Conservation (phyloP, 1,140 invertebrate species). For the Scaptomyza pallida region DNA sequence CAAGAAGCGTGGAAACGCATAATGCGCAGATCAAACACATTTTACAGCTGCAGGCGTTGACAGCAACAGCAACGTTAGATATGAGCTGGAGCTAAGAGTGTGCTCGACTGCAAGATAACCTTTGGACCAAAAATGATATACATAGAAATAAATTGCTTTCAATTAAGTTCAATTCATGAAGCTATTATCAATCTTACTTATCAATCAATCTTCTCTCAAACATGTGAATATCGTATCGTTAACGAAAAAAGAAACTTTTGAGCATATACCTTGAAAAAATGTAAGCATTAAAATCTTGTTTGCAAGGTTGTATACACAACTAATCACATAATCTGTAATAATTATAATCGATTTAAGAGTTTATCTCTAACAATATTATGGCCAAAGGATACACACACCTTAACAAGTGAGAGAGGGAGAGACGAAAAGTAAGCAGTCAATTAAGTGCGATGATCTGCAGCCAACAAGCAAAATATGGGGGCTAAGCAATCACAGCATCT, state of each 20-base stretch:
- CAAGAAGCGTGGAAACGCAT: slow-evolving; percentile 40
- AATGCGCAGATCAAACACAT: slow-evolving; percentile 47
- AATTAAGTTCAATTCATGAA: neutral
- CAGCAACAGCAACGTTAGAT: slow-evolving; percentile 8
- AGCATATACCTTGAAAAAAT: too few relatives aligned
- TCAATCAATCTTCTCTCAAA: too few relatives aligned
- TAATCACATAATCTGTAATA: too few relatives aligned
- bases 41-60: slow-evolving; percentile 33
- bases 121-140: neutral
- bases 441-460: slow-evolving; percentile 26
- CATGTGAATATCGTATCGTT: too few relatives aligned
- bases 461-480: neutral
- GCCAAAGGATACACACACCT: neutral
- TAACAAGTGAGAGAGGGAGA: too few relatives aligned
- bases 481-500: slow-evolving; percentile 47
- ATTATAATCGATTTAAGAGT: too few relatives aligned
- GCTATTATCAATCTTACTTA: neutral
- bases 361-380: too few relatives aligned
- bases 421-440: slow-evolving; percentile 9
- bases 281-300: too few relatives aligned
- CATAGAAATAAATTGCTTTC: neutral
- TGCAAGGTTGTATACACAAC: too few relatives aligned
- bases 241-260: too few relatives aligned
- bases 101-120: neutral
- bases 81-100: neutral